phyloP scores from a whole-genome alignment of 1,140 invertebrate species.

The Branchinecta lindahli region DNA sequence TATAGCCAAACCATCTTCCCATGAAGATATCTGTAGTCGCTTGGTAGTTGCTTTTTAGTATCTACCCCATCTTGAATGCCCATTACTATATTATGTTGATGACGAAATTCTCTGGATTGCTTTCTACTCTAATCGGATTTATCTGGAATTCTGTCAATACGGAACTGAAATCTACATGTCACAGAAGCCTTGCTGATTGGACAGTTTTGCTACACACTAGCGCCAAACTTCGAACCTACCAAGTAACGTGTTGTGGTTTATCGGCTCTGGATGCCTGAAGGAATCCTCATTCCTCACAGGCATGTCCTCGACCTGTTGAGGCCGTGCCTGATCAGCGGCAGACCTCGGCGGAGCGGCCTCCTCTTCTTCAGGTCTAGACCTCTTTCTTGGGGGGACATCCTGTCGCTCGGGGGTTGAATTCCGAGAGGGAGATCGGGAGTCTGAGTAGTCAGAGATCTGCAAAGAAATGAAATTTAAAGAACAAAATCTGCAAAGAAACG shows the following conservation, averaged over 20 bases:
- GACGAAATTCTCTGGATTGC: no score
- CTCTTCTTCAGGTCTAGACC: not conserved
- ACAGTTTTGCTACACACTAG: no score
- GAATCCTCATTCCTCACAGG: not conserved
- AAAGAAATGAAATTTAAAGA: not conserved
- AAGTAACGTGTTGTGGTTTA: constrained; percentile 1
- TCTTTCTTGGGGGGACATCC: constrained; percentile 12
- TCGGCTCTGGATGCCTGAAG: not conserved
- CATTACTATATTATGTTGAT: no score
- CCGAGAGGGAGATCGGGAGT: constrained; percentile 12
- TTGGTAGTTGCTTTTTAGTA: no score
- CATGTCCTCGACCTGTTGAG: not conserved
- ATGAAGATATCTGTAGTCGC: no score
- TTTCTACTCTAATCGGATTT: no score
- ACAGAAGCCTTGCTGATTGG: no score
- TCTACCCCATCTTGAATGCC: no score
- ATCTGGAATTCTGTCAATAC: no score
- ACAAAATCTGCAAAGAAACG: not conserved
- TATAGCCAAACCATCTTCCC: no score
- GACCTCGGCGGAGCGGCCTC: not conserved
- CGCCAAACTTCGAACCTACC: not conserved
- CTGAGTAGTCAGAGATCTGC: constrained; percentile 14
- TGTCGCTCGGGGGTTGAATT: constrained; percentile 7
- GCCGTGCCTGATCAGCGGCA: not conserved
- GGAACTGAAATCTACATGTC: no score